Evolutionary conservation across 2,113 vertebrate genomes (phyloP).

Genomic region (Pyxicephalus adspersus): DNA sequence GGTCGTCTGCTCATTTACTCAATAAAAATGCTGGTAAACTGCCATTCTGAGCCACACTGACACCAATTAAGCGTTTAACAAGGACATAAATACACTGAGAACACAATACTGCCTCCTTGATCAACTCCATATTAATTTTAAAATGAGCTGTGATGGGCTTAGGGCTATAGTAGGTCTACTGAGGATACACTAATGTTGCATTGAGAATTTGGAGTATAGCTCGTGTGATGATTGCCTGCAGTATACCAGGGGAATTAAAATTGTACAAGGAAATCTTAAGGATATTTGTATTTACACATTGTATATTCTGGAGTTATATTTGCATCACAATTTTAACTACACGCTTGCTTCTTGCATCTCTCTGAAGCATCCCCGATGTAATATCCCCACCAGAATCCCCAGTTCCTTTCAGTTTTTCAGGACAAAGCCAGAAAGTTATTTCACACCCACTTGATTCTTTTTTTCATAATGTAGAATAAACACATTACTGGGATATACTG

Average conservation of each 20-base stretch:
- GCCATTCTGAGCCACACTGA: conserved; percentile 6
- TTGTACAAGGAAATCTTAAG: no score
- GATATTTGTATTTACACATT: no score
- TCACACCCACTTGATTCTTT: no score
- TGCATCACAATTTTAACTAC: no score
- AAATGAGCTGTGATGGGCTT: not conserved
- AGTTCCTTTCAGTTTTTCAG: no score
- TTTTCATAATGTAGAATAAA: no score
- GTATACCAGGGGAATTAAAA: not conserved
- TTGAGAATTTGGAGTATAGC: not conserved
- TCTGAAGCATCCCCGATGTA: no score
- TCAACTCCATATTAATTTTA: conserved; percentile 6
- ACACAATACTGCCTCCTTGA: not conserved
- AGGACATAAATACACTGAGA: not conserved
- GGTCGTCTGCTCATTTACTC: conserved; percentile 36
- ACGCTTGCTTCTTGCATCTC: no score
- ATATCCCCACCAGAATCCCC: no score
- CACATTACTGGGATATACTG: no score
- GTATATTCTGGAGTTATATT: no score
- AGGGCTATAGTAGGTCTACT: not conserved
- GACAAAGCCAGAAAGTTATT: no score
- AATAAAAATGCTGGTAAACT: not conserved
- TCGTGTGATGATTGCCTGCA: not conserved
- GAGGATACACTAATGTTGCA: not conserved
- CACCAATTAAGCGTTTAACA: conserved; percentile 24